Base-by-base conservation (phyloP, 2,888 invertebrate species). In the Mesoligia furuncula region DNA sequence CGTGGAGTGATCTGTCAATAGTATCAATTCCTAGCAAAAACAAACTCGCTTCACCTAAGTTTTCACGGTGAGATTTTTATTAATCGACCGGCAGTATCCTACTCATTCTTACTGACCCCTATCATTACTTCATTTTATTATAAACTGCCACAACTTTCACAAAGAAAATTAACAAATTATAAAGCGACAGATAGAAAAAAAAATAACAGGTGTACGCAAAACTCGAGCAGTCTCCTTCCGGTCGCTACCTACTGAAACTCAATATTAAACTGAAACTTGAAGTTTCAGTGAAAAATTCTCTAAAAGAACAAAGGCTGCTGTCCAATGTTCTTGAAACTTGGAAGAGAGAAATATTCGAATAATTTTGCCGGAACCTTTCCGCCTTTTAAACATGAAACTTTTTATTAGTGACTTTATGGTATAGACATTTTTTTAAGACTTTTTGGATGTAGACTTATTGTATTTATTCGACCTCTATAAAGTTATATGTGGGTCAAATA, bases 281-380 rank as follows among this genome's bases (percentile, higher is more conserved):
- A 90, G 89, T 90, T 92, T 73, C 85, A 62, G 79, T 66, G 93
- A 94, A 94, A 93, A 93, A 93, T 93, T 90, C 89, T 89, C 64
- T 36, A 78, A 90, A 92, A 91, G 93, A 92, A 95, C 94, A 94
- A 94, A 95, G 93, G 89, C 90, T 90, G 87, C 85, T 91, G 92
- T 90, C 90, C 88, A 87, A 89, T 80, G 79, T 73, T 82, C 71
- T n/a, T 68, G 82, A 79, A 88, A 87, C 72, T 87, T 57, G 72
- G 78, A 79, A 83, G 83, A 82, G 83, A 87, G 85, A 91, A 90
- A 93, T 92, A 94, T 94, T 94, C 92, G 89, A 94, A 93, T 93
- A 93, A 94, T 85, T 93, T 92, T 87, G 88, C 87, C 87, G 78
- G 62, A 85, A 89, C 90, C 90, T 90, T 90, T 91, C 88, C 68